Percentiles rank a stretch among this genome's conserved stretches.
Conservation (phyloP, 1,140 invertebrate genomes). For the Drosophila rufa region DNA sequence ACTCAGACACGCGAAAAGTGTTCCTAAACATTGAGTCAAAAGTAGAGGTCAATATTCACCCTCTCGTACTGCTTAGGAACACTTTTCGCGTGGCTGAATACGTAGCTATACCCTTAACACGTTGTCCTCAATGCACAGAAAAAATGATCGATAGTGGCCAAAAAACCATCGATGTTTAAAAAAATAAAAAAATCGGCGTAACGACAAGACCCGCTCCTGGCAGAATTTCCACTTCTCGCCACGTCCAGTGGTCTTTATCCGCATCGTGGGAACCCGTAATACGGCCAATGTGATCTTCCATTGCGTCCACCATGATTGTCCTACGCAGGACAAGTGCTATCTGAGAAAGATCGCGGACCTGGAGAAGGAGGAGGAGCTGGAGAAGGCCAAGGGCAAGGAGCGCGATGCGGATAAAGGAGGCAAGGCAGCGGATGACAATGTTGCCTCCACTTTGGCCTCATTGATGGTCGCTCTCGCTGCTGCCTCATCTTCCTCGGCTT, state of each 20-base stretch:
- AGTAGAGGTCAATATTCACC: no score
- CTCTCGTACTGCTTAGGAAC: no score
- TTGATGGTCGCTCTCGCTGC: slow-evolving; percentile 25
- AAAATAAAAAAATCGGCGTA: slow-evolving; percentile 82
- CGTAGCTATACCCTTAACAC: no score
- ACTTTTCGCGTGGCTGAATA: no score
- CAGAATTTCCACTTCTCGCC: slow-evolving; percentile 94
- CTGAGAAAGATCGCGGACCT: slow-evolving; percentile 59
- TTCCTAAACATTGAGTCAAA: no score
- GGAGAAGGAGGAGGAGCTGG: slow-evolving; percentile 16
- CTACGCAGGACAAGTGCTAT: slow-evolving; percentile 87
- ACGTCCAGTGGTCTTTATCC: slow-evolving; percentile 95
- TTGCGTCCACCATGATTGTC: slow-evolving; percentile 98
- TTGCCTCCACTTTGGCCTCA: slow-evolving; percentile 54
- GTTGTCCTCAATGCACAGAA: no score
- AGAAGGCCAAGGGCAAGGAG: slow-evolving; percentile 20
- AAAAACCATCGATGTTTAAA: no score
- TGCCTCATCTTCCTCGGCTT: not conserved
- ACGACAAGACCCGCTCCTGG: slow-evolving; percentile 90
- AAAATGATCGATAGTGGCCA: no score
- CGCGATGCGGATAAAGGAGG: slow-evolving; percentile 2
- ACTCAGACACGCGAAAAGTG: no score
- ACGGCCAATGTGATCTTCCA: slow-evolving; percentile 99
- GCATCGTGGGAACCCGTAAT: slow-evolving; percentile 97
- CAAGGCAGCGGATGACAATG: slow-evolving; percentile 32